Evolutionary conservation across 2,113 vertebrate species (phyloP), one percentile per base, ranked within the genome.

Genomic region (Meleagris gallopavo): DNA sequence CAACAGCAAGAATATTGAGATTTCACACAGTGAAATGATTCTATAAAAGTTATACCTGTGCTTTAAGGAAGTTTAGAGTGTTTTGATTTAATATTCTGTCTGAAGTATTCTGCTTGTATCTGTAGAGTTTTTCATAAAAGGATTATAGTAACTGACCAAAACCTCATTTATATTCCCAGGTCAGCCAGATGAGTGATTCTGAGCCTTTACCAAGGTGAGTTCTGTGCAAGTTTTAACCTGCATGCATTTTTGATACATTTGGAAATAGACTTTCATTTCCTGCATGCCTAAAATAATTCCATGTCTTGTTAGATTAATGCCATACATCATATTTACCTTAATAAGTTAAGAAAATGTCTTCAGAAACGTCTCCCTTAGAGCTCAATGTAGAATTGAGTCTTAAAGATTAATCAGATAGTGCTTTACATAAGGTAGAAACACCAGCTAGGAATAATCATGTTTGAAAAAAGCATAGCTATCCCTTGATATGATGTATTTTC

Each of bases 241-340:
- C 83, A 93, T 93, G 73, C 83, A 80, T 96, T 97, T 97, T 97
- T 97, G 80, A 96, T 94, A 83, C 60, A 24, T 84, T 71, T 95
- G 80, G 60, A 97, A 96, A 96, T 77, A 76, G 83, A 78, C 86
- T 94, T 96, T 77, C 86, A 83, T 94, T 97, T 96, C 67, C 88
- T 94, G 43, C 62, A 75, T 78, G 61, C 78, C 89, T 91, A 89
- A 93, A 94, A 95, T 91, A 94, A 94, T 91, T 91, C 67, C 0
- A 0, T 86, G 85, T 94, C 94, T 62, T 88, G 43, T 95, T 95
- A 92, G 86, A 97, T 96, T 95, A 95, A 93, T 93, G 45, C 69
- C 55, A 81, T 94, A 92, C 58, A 58, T 93, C 90, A 82, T 95
- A 96, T 92, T 94, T 91, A 88, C 93, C 57, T 89, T 95, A 91